Percentiles rank a stretch among this genome's conserved stretches.
These are phyloP conservation scores for Thereva unica DNA, from an alignment of 2,888 invertebrate genomes.

Conservation along the genomic window DNA sequence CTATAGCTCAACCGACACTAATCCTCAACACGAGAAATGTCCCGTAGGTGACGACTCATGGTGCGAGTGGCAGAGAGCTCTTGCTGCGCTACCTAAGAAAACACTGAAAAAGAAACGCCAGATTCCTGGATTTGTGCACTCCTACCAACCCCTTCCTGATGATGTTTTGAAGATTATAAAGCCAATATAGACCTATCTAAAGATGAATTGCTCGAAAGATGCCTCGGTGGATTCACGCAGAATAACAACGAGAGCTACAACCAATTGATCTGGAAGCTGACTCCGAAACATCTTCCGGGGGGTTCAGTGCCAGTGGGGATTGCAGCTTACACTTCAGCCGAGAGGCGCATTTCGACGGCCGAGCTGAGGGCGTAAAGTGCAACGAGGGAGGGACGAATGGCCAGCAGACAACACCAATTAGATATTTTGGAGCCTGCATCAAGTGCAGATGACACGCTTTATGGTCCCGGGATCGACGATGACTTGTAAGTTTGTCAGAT, in stretches of 20 bases:
- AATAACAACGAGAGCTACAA: background rate
- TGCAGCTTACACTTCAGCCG: background rate
- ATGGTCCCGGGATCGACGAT: no score
- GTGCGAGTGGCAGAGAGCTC: slow-evolving; percentile 3
- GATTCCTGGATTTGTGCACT: background rate
- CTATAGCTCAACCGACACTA: slow-evolving; percentile 36
- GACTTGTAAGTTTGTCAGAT: no score
- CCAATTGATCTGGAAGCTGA: background rate
- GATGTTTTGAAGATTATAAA: background rate
- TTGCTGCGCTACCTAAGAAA: background rate
- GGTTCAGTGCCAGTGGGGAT: background rate
- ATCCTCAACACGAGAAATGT: slow-evolving; percentile 41
- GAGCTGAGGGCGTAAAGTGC: no score
- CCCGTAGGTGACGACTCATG: slow-evolving; percentile 27
- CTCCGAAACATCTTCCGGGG: background rate
- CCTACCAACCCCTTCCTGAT: background rate
- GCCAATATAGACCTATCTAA: background rate
- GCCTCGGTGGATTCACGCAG: slow-evolving; percentile 9
- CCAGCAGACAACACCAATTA: background rate
- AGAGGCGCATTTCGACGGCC: no score
- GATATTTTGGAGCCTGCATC: no score
- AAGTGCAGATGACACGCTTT: no score
- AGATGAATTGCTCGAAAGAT: background rate
- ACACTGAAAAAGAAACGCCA: background rate
- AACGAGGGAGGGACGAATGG: background rate